phyloP scores from a whole-genome alignment of 2,113 vertebrate genomes.

The Paedocypris sp. region DNA sequence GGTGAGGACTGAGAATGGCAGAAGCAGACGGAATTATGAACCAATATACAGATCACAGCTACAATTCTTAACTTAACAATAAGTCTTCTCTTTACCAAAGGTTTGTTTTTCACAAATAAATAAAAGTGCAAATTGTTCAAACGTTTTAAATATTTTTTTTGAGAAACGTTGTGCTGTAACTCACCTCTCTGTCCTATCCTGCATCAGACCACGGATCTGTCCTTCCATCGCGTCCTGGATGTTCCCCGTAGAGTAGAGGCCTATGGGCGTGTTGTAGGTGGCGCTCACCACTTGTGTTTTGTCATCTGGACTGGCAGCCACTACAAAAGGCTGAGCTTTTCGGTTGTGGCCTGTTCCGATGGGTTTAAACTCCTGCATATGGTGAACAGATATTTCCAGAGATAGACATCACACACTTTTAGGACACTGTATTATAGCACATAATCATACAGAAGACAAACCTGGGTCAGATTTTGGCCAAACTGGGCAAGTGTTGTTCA shows the following conservation, averaged over 20 bases:
- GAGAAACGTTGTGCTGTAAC: too few species aligned
- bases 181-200: conserved; percentile 72
- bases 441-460: too few species aligned
- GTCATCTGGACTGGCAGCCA: conserved; percentile 90
- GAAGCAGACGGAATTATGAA: too few species aligned
- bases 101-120: too few species aligned
- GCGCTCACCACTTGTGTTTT: conserved; percentile 94
- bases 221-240: conserved; percentile 93
- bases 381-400: conserved; percentile 28
- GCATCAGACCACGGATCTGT: conserved; percentile 82
- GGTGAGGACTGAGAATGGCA: too few species aligned
- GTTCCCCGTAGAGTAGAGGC: conserved; percentile 94
- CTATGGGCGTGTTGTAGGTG: conserved; percentile 96
- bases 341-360: conserved; percentile 88
- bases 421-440: neutral
- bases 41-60: too few species aligned
- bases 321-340: conserved; percentile 89
- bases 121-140: too few species aligned
- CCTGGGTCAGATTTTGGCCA: too few species aligned
- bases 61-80: too few species aligned
- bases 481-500: too few species aligned
- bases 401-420: conserved; percentile 28
- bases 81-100: too few species aligned
- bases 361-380: conserved; percentile 79
- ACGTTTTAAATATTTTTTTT: too few species aligned